phyloP scores from a whole-genome alignment of 2,888 invertebrate species.

The Graphium colonna region DNA sequence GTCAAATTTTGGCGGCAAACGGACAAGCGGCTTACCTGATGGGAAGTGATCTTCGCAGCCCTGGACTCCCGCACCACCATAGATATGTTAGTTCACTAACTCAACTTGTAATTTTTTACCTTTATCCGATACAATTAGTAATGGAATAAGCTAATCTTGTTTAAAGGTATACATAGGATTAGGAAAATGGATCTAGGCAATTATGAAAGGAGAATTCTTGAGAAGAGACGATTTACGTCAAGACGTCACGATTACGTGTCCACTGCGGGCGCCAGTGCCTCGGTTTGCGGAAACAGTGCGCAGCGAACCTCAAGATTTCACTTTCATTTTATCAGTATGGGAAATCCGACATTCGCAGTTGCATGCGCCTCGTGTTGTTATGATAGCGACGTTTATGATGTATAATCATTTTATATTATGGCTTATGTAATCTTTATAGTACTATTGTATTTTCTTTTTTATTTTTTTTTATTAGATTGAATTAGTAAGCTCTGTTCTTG shows the following conservation, averaged over 20 bases:
- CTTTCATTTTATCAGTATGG: constrained; percentile 63
- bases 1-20: too few relatives aligned
- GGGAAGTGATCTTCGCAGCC: too few relatives aligned
- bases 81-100: too few relatives aligned
- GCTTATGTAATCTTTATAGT: constrained; percentile 1
- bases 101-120: too few relatives aligned
- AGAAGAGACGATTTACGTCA: constrained; percentile 19
- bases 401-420: too few relatives aligned
- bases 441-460: too few relatives aligned
- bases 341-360: constrained; percentile 41
- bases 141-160: too few relatives aligned
- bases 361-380: constrained; percentile 15
- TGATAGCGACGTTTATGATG: neutral
- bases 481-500: too few relatives aligned
- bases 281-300: constrained; percentile 52
- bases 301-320: constrained; percentile 48
- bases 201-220: constrained; percentile 6
- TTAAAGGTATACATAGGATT: too few relatives aligned
- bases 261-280: constrained; percentile 29
- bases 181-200: neutral
- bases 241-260: constrained; percentile 43
- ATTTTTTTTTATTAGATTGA: neutral
- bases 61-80: too few relatives aligned
- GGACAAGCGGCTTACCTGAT: too few relatives aligned
- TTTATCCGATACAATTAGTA: too few relatives aligned